These are phyloP conservation scores for Sebastiscus albofasciatus DNA, from an alignment of 2,797 vertebrate genomes.

Conservation along the genomic window DNA sequence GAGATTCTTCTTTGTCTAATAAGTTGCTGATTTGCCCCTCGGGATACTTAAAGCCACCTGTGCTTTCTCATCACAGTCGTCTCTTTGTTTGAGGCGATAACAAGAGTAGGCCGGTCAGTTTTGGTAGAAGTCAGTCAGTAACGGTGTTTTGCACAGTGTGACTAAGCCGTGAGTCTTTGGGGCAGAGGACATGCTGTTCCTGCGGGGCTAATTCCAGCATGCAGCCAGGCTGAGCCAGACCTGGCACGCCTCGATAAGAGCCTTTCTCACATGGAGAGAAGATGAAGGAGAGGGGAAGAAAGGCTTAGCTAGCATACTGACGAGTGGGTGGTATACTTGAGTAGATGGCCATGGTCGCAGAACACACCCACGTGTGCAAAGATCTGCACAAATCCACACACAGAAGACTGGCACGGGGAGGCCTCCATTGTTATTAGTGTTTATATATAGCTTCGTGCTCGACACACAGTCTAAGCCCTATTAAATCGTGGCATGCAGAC, in stretches of 20 bases:
- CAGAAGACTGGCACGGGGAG: conserved; percentile 22
- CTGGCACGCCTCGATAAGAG: conserved; percentile 47
- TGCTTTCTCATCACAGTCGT: background rate
- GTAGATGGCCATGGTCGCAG: conserved; percentile 1
- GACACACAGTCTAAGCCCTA: conserved; percentile 31
- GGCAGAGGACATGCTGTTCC: conserved; percentile 55
- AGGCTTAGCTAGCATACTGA: conserved; percentile 14
- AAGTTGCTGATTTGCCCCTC: background rate
- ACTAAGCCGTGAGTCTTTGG: conserved; percentile 4
- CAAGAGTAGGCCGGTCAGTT: background rate
- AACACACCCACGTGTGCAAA: background rate
- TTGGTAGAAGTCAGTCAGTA: background rate
- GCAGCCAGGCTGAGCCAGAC: conserved; percentile 27
- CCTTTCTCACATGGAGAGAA: conserved; percentile 33
- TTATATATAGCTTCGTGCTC: conserved; percentile 60
- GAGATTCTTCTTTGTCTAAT: background rate
- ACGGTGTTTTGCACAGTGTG: background rate
- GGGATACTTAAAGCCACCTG: conserved; percentile 15
- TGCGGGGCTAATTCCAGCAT: conserved; percentile 37
- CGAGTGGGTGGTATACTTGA: background rate
- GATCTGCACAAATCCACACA: conserved; percentile 32
- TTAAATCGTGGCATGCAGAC: conserved; percentile 64
- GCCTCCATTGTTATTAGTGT: conserved; percentile 49
- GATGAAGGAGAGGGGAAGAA: conserved; percentile 25
- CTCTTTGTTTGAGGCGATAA: conserved; percentile 5